Evolutionary conservation across 1,140 invertebrate species (phyloP).

Genomic region (Zelostemma sp.): DNA sequence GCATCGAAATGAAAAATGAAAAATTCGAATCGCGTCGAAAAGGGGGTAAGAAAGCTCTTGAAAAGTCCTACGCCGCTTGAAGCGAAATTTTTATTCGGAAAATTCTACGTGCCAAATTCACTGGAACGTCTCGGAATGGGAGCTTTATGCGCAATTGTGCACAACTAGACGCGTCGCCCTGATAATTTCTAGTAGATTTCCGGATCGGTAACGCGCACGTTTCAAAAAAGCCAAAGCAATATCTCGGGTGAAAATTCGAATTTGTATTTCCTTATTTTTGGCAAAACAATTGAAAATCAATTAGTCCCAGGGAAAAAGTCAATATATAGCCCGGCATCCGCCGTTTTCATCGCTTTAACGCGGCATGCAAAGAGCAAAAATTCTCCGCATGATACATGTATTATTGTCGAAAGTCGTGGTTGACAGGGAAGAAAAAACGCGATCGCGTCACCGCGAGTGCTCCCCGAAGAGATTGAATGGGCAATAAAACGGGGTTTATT

Average conservation of each 20-base stretch:
- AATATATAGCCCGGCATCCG: conserved; percentile 7
- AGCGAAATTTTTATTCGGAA: too few relatives aligned
- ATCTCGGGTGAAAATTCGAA: too few relatives aligned
- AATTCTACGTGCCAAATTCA: neutral
- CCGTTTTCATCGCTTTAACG: conserved; percentile 30
- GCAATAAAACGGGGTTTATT: conserved; percentile 34
- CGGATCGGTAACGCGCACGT: too few relatives aligned
- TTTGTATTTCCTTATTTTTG: too few relatives aligned
- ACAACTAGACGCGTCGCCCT: neutral
- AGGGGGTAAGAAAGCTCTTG: neutral
- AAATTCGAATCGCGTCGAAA: neutral
- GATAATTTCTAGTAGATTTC: neutral
- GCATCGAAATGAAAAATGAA: neutral
- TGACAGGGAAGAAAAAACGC: conserved; percentile 29
- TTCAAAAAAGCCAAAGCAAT: too few relatives aligned
- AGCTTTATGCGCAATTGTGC: neutral
- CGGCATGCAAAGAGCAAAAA: conserved; percentile 32
- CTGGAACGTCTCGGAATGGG: neutral
- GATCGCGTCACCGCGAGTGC: conserved; percentile 27
- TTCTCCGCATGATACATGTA: conserved; percentile 27
- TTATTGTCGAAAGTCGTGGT: conserved; percentile 17
- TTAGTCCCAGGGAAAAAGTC: neutral
- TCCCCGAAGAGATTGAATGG: conserved; percentile 37
- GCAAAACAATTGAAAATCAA: too few relatives aligned
- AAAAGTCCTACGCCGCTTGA: too few relatives aligned